phyloP scores from a whole-genome alignment of 2,113 vertebrate species.

The Phylloscopus whistleri region DNA sequence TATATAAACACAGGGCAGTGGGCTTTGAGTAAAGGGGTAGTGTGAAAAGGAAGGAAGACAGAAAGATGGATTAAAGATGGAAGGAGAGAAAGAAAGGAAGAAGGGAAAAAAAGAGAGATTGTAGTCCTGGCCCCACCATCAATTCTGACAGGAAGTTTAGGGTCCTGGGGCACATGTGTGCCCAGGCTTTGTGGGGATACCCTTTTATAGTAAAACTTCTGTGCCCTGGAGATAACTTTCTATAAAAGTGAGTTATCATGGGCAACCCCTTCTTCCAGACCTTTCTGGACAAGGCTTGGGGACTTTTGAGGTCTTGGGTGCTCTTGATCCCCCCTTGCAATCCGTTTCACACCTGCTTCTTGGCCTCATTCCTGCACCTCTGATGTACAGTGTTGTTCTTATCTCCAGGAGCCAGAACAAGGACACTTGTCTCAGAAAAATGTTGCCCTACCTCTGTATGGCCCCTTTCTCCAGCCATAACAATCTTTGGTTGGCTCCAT shows the following conservation, averaged over 20 bases:
- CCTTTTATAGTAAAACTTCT: not conserved
- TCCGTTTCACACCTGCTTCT: not conserved
- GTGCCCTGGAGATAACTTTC: not conserved
- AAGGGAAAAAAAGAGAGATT: not conserved
- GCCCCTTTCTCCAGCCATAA: not conserved
- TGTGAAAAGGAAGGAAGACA: not conserved
- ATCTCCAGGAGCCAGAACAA: not conserved
- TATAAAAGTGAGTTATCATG: not conserved
- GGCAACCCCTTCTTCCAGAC: not conserved
- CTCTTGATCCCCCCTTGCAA: not conserved
- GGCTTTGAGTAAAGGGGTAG: not conserved
- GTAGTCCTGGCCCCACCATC: not conserved
- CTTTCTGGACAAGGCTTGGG: not conserved
- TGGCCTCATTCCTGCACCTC: not conserved
- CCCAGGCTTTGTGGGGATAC: not conserved
- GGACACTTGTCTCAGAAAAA: not conserved
- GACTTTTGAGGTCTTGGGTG: not conserved
- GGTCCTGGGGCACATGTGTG: rapidly evolving
- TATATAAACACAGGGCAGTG: not conserved
- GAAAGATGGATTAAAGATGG: not conserved
- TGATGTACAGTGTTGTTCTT: not conserved
- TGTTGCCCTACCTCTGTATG: not conserved
- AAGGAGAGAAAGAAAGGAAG: not conserved
- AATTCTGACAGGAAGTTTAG: not conserved
- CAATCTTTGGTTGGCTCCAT: not conserved